Percentiles rank a stretch among this genome's conserved stretches.
Conservation (phyloP, 2,797 vertebrate species). For the Pitangus sulphuratus region DNA sequence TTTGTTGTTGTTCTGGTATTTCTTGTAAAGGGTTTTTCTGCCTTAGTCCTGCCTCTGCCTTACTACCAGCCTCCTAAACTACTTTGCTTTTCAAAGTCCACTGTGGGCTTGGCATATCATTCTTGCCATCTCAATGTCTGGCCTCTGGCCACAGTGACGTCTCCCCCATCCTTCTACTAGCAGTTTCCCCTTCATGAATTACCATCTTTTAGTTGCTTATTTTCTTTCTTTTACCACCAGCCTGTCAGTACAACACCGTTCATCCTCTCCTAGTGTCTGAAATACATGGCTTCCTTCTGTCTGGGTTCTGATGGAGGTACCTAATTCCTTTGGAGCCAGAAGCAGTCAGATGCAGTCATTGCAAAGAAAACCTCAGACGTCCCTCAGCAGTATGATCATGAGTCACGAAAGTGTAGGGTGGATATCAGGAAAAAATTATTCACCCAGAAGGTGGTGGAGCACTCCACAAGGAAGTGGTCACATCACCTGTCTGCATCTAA, state of each 20-base stretch:
- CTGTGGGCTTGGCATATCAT: neutral
- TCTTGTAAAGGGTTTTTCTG: neutral
- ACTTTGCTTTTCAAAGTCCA: neutral
- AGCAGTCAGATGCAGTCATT: neutral
- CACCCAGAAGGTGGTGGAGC: fast-evolving
- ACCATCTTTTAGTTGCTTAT: neutral
- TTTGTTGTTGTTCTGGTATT: neutral
- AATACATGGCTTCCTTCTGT: neutral
- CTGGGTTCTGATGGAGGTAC: fast-evolving
- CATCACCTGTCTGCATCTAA: too few species aligned
- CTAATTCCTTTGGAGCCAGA: neutral
- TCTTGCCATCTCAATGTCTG: neutral
- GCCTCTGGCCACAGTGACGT: neutral
- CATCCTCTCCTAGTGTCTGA: neutral
- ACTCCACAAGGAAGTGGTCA: neutral
- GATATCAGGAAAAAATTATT: neutral
- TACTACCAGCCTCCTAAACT: neutral
- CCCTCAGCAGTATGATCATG: neutral
- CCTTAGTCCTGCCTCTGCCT: neutral
- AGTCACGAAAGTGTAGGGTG: neutral
- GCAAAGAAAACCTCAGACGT: neutral
- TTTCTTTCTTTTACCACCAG: neutral
- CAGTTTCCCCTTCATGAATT: neutral
- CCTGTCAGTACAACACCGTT: neutral
- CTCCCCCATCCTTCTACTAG: neutral